phyloP scores from a whole-genome alignment of 2,888 invertebrate genomes.

The Junonia oenone region DNA sequence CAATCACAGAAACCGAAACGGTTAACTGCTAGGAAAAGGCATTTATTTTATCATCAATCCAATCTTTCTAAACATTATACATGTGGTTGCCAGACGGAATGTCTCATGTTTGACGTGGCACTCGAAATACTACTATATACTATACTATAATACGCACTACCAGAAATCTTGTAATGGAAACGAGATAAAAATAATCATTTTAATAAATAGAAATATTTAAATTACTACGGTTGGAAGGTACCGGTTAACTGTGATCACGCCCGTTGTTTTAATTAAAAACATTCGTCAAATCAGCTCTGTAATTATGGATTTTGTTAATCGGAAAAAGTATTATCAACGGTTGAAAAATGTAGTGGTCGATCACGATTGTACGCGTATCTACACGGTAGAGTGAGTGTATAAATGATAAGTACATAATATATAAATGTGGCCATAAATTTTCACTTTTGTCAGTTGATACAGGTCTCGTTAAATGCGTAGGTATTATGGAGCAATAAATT shows the following conservation, averaged over 20 bases:
- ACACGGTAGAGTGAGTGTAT: background rate
- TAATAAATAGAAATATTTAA: slow-evolving; percentile 33
- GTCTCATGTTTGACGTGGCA: slow-evolving; percentile 21
- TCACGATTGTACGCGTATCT: slow-evolving; percentile 34
- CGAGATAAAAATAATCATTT: slow-evolving; percentile 25
- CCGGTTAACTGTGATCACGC: slow-evolving; percentile 47
- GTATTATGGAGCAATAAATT: slow-evolving; percentile 22
- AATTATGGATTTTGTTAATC: slow-evolving; percentile 51
- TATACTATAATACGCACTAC: slow-evolving; percentile 9
- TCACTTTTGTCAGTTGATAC: background rate
- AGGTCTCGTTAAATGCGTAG: slow-evolving; percentile 24
- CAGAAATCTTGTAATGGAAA: slow-evolving; percentile 23
- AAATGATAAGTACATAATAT: background rate
- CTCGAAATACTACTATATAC: no score
- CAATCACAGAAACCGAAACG: slow-evolving; percentile 4
- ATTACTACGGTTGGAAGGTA: slow-evolving; percentile 35
- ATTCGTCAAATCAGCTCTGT: slow-evolving; percentile 61
- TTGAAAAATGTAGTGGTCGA: slow-evolving; percentile 55
- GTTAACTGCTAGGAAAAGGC: slow-evolving; percentile 3
- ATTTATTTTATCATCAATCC: slow-evolving; percentile 21
- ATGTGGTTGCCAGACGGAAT: slow-evolving; percentile 25
- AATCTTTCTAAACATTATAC: slow-evolving; percentile 22
- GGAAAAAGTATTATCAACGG: slow-evolving; percentile 53
- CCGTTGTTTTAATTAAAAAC: slow-evolving; percentile 69
- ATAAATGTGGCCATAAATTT: slow-evolving; percentile 8